Conservation (phyloP, 2,888 invertebrate species). For the Acheta domesticus region DNA sequence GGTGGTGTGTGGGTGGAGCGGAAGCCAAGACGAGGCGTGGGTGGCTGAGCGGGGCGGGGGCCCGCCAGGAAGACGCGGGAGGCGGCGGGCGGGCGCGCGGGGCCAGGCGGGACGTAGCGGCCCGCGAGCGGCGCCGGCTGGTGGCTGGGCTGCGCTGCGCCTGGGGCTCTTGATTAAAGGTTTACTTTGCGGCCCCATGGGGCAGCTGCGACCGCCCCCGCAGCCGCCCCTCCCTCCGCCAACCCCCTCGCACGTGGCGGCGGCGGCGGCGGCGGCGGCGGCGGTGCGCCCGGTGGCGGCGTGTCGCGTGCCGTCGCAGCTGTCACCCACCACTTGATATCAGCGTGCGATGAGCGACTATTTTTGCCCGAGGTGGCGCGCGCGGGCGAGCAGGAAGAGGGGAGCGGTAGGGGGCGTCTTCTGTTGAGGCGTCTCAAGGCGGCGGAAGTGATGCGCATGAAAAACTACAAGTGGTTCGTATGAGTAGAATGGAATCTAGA, state of each 20-base stretch:
- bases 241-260: neutral
- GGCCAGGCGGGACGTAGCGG: neutral
- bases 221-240: neutral
- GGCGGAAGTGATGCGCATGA: too few relatives aligned
- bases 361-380: neutral
- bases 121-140: neutral
- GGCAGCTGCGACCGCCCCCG: neutral
- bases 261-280: too few relatives aligned
- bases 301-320: neutral
- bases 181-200: neutral
- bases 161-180: neutral
- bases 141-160: neutral
- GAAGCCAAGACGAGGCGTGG: neutral
- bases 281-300: neutral
- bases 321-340: neutral
- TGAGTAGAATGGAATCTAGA: too few relatives aligned
- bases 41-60: neutral
- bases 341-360: neutral
- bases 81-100: neutral
- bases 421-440: too few relatives aligned
- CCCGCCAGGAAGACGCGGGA: neutral
- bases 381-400: neutral
- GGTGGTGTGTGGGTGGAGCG: too few relatives aligned
- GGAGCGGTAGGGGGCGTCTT: too few relatives aligned
- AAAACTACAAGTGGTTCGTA: too few relatives aligned